Base-by-base conservation (phyloP, 1,140 invertebrate species). In the Tetragnatha versicolor region DNA sequence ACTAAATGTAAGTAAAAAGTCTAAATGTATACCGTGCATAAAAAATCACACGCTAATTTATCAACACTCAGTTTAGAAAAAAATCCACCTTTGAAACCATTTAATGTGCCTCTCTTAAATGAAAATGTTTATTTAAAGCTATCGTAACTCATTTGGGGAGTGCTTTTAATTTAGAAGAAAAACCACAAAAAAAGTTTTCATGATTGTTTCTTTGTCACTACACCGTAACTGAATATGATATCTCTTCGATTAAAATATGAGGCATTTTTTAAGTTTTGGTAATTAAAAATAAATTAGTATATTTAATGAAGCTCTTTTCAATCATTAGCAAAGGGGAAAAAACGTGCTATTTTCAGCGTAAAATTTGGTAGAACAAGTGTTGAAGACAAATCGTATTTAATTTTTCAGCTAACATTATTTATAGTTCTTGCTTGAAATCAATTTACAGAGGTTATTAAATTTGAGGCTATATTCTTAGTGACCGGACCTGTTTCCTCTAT, bases 241-340 rank as follows among this genome's bases (percentile, higher is more conserved):
- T n/a, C n/a, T n/a, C n/a, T 17, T 70, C 68, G 33, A 70, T 70
- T 70, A 70, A 70, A 70, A 70, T 25, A 7, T 14, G 31, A 9
- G 17, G 20, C 35, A 31, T 51, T 51, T 53, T 70, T 51, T 70
- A 25, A 25, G 27, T 31, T 70, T 29, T 29, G 47, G 49, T 70
- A 70, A 70, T 70, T 70, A 53, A 70, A 70, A 70, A 70, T 70
- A 70, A 70, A 70, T 70, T 70, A 70, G 68, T 70, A 53, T 70
- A 55, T 70, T 70, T 70, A 70, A 70, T 70, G 68, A 70, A 70
- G 33, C 49, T 70, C 55, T 70, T 70, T 55, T 33, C 49, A 70
- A 70, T 70, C 68, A 70, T 70, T 70, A 70, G 68, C 51, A 37
- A 37, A 70, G 10, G 35, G 42, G 37, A 70, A 70, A 55, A 37